Evolutionary conservation across 1,140 invertebrate genomes (phyloP).

Genomic region (Bicyclus anynana): DNA sequence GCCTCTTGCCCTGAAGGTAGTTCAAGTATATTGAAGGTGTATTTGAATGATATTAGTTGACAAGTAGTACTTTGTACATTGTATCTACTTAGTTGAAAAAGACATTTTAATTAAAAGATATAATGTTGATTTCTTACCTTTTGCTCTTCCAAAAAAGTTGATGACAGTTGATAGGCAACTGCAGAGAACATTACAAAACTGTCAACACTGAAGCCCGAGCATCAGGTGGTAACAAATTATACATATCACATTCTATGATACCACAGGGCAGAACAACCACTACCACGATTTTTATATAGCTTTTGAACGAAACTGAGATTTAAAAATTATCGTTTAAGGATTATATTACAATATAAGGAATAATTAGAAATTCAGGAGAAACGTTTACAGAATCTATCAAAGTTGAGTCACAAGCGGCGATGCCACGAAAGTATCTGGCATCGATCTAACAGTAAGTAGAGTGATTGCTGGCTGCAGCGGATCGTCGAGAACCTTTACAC

Average conservation of each 20-base stretch:
- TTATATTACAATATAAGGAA: neutral
- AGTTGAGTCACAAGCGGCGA: conserved; percentile 26
- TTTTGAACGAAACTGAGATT: neutral
- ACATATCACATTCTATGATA: conserved; percentile 30
- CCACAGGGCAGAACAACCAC: conserved; percentile 16
- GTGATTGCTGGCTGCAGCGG: conserved; percentile 12
- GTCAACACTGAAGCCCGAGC: conserved; percentile 34
- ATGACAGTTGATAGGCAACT: conserved; percentile 62
- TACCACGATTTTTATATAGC: neutral
- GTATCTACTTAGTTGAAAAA: too few relatives aligned
- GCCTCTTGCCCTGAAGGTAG: too few relatives aligned
- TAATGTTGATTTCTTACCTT: conserved; percentile 48
- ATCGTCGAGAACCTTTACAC: conserved; percentile 43
- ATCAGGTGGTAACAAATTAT: conserved; percentile 26
- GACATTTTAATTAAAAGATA: too few relatives aligned
- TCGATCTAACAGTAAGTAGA: conserved; percentile 25
- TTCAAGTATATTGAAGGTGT: too few relatives aligned
- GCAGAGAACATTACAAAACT: conserved; percentile 62
- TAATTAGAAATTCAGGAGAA: neutral
- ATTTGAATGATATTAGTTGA: too few relatives aligned
- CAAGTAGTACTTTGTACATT: too few relatives aligned
- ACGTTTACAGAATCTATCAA: conserved; percentile 33
- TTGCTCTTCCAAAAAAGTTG: conserved; percentile 60
- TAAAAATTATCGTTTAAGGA: neutral
- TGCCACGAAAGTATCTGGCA: neutral